phyloP scores from a whole-genome alignment of 2,888 invertebrate genomes.

The Hirtodrosophila histrioides region DNA sequence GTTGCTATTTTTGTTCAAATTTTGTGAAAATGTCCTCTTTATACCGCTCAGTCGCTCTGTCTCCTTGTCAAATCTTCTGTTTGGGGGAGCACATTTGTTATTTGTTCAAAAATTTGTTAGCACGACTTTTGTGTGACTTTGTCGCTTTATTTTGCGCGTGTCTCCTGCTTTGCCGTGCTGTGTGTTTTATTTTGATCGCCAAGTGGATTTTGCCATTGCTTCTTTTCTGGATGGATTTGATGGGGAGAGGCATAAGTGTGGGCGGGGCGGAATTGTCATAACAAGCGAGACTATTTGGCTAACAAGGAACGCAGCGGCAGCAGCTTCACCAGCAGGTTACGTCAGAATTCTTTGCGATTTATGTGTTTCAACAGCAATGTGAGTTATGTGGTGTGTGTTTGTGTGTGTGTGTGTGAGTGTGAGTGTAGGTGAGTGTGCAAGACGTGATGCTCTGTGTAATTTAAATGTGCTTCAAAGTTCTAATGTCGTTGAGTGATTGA shows the following conservation, averaged over 20 bases:
- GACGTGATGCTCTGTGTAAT: constrained; percentile 28
- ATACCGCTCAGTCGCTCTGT: constrained; percentile 15
- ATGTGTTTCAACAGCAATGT: constrained; percentile 25
- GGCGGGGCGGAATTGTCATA: constrained; percentile 47
- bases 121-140: constrained; percentile 69
- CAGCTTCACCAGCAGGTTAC: constrained; percentile 22
- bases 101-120: constrained; percentile 64
- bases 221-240: background rate
- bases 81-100: constrained; percentile 50
- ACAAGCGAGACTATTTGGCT: constrained; percentile 56
- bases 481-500: constrained; percentile 17
- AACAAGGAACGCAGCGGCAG: constrained; percentile 42
- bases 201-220: constrained; percentile 45
- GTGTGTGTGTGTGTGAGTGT: background rate
- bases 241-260: constrained; percentile 1
- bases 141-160: constrained; percentile 52
- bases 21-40: constrained; percentile 13
- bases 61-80: constrained; percentile 20
- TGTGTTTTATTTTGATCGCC: constrained; percentile 42
- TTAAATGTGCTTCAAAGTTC: constrained; percentile 4
- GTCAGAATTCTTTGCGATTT: constrained; percentile 39
- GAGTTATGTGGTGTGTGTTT: constrained; percentile 24
- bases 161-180: constrained; percentile 29
- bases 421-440: background rate
- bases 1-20: constrained; percentile 5